Conservation (phyloP, 2,888 invertebrate species). For the Holacanthella duospinosa region DNA sequence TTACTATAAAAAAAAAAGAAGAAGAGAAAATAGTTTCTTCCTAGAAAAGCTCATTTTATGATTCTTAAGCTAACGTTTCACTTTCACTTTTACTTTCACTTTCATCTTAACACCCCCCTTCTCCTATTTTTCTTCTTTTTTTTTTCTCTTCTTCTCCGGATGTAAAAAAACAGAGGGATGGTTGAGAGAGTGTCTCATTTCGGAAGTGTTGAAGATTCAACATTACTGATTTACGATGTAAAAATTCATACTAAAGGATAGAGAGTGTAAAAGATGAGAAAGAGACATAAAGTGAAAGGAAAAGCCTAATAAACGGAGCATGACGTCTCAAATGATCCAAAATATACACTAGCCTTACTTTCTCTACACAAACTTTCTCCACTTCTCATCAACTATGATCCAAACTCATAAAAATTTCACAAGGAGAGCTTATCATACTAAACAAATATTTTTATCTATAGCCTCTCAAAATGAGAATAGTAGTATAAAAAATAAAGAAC, state of each 20-base stretch:
- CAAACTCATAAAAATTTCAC: background rate
- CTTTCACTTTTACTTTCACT: background rate
- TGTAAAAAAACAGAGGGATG: too few species aligned
- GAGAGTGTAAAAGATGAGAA: background rate
- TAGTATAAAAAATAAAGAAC: background rate
- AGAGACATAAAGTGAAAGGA: background rate
- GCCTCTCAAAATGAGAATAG: too few species aligned
- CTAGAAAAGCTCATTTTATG: slow-evolving; percentile 7
- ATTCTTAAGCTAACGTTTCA: slow-evolving; percentile 8
- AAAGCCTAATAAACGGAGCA: slow-evolving; percentile 11
- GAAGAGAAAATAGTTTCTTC: slow-evolving; percentile 5
- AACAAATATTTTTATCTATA: background rate
- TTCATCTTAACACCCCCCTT: background rate
- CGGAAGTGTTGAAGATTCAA: background rate
- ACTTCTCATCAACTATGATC: background rate
- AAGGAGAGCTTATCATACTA: background rate
- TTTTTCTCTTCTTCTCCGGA: background rate
- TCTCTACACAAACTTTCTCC: background rate
- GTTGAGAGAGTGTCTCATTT: background rate
- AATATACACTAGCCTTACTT: background rate
- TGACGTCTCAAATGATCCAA: slow-evolving; percentile 8
- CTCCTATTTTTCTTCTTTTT: background rate
- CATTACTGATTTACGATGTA: background rate
- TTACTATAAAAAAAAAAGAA: background rate
- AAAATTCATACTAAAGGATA: background rate